Base-by-base conservation (phyloP, 2,888 invertebrate species). In the Dicyrtomina minuta region DNA sequence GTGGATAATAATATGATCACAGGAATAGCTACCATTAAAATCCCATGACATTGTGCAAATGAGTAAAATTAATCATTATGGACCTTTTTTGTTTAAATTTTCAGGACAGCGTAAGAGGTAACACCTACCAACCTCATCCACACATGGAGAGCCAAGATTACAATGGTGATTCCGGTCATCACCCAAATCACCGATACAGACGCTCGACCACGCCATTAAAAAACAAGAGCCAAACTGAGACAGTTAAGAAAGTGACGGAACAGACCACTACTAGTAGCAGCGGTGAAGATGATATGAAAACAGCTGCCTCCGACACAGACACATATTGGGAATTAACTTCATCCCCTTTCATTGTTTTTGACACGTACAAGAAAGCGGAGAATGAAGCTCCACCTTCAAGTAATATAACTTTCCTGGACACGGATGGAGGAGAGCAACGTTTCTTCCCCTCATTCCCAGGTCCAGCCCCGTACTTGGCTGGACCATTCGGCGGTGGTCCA, bases 371-470 rank as follows among this genome's bases (percentile, higher is more conserved):
- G 53, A 70, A 73, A 8, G 60, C 58, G 12, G 67, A 72, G 13
- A 62, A 70, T 12, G 55, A 70, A 15, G 53, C 15, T 24, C 55
- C 44, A 43, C n/a, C 4, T 15, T 41, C 20, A 20, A 33, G 2
- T 12, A 71, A 74, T 12, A 44, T 64, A n/a, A 70, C 70, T 20
- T 71, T 62, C 51, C 53, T 68, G n/a, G 76, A 76, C 56, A 67
- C 72, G 0, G 76, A 72, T 13, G 73, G 74, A n/a, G 75, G 74
- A 6, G 77, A 77, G 39, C 77, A 77, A 65, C 49, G 77, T 44
- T 77, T 76, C 43, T 77, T 76, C 68, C 77, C 77, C 3, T 70
- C 70, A 1, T 77, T 77, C 55, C 77, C 77, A 27, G 70, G 68
- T 3, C 66, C 73, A 1, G 75, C 77, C 17, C 72, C 73, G 8